Percentiles rank a stretch among this genome's conserved stretches.
Conservation (phyloP, 2,888 invertebrate genomes). For the Stramonita haemastoma region DNA sequence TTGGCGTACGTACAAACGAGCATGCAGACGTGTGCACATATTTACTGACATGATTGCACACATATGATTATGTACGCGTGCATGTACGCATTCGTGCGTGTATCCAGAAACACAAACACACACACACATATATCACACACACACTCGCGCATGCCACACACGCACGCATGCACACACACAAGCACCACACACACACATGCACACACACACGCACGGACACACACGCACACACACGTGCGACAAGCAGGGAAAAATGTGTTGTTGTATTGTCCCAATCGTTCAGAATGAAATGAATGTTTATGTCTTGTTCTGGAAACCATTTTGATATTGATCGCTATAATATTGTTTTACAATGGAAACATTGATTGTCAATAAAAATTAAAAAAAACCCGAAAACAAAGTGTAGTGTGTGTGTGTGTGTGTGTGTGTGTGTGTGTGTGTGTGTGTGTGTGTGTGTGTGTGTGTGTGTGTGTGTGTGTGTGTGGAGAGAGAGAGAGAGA, state of each 20-base stretch:
- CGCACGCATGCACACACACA: neutral
- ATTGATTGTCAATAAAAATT: neutral
- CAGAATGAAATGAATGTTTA: neutral
- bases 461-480: neutral
- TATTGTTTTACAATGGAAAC: slow-evolving; percentile 10
- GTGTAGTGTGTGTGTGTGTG: neutral
- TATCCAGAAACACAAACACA: neutral
- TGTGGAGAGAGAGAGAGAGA: neutral
- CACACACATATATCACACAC: neutral
- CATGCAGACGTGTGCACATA: neutral
- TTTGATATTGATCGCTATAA: slow-evolving; percentile 12
- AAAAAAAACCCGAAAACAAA: neutral
- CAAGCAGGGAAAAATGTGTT: too few relatives aligned
- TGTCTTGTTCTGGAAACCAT: slow-evolving; percentile 11
- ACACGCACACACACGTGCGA: slow-evolving; percentile 3
- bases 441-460: neutral
- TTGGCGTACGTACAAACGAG: neutral
- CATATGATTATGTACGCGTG: neutral
- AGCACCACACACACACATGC: neutral
- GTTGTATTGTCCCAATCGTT: neutral
- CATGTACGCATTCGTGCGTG: neutral
- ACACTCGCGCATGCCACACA: too few relatives aligned
- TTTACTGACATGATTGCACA: neutral
- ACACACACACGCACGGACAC: neutral
- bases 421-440: neutral